Percentiles rank a stretch among this genome's conserved stretches.
These are phyloP conservation scores for Acanthosepion esculentum DNA, from an alignment of 2,888 invertebrate genomes.

Conservation along the genomic window DNA sequence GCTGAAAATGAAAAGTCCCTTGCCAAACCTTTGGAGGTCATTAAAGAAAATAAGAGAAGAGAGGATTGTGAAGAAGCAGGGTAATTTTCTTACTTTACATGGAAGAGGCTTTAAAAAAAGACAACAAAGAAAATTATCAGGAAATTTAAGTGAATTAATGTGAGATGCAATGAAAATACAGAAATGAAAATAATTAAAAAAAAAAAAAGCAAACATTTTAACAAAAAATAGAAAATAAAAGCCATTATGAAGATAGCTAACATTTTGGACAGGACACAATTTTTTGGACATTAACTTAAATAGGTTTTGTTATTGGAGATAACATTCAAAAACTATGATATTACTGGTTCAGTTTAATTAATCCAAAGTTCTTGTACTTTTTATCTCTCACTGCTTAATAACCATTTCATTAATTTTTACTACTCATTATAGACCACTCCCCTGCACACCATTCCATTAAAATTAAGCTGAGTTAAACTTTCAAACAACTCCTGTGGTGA, in stretches of 20 bases:
- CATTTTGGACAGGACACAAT: not conserved
- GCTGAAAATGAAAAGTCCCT: not conserved
- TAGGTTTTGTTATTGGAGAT: not conserved
- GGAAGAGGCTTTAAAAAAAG: not conserved
- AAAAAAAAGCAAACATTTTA: not conserved
- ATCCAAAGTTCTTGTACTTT: not conserved
- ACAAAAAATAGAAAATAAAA: not conserved
- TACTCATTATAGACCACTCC: not conserved
- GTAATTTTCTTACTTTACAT: not conserved
- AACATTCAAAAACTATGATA: not conserved
- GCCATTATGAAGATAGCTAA: not conserved
- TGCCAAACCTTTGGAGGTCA: not conserved
- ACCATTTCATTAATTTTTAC: not conserved
- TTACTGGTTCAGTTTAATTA: not conserved
- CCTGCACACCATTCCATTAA: not conserved
- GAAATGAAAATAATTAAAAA: not conserved
- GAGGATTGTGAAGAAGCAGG: not conserved
- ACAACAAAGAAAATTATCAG: not conserved
- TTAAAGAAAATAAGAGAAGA: not conserved
- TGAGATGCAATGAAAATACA: not conserved
- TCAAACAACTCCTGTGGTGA: not conserved
- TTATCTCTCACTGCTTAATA: not conserved
- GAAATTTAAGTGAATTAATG: conserved; percentile 13
- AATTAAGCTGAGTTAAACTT: not conserved
- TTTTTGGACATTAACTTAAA: not conserved